Conservation (phyloP, 2,797 vertebrate genomes). For the Phataginus tricuspis region DNA sequence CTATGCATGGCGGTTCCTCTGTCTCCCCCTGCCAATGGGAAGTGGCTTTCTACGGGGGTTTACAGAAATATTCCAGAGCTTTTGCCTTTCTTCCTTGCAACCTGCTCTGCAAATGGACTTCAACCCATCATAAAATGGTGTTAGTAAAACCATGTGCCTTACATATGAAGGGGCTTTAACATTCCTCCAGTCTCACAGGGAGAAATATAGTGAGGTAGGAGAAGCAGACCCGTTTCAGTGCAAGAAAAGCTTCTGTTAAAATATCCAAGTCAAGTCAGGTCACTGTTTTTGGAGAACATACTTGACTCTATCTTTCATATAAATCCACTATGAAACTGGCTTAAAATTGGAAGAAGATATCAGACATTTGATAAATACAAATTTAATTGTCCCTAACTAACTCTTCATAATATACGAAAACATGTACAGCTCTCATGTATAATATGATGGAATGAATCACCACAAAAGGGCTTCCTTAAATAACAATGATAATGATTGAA, state of each 20-base stretch:
- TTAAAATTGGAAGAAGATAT: neutral
- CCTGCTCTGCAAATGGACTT: neutral
- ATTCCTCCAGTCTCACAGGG: neutral
- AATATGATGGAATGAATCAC: neutral
- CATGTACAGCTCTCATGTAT: neutral
- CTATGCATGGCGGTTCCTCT: neutral
- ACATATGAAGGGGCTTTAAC: neutral
- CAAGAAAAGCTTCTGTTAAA: neutral
- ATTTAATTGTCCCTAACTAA: neutral
- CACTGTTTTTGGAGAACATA: neutral
- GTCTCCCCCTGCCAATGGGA: neutral
- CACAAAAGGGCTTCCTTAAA: neutral
- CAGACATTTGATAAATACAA: neutral
- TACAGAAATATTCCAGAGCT: neutral
- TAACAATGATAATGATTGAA: neutral
- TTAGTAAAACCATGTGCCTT: neutral
- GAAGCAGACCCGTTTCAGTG: neutral
- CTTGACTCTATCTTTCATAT: neutral
- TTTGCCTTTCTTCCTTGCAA: neutral
- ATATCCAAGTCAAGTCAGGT: neutral
- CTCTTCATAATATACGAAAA: neutral
- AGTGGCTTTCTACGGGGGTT: neutral
- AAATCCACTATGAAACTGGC: neutral
- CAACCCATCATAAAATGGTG: neutral
- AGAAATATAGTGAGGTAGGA: neutral